Base-by-base conservation (phyloP, 2,113 vertebrate genomes). In the Microtus montanus region DNA sequence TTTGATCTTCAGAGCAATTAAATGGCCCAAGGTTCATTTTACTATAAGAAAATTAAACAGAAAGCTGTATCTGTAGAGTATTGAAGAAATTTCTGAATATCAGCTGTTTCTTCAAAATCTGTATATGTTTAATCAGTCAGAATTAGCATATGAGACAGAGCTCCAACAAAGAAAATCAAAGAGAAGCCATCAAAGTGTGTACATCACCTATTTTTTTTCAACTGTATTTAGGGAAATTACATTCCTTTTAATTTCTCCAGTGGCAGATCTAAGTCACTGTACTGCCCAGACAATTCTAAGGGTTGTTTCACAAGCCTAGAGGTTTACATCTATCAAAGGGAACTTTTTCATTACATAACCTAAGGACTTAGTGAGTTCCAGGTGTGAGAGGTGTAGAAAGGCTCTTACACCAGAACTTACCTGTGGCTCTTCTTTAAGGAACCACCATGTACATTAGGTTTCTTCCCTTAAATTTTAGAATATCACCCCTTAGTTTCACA, bases 81-180 rank as follows among this genome's bases (percentile, higher is more conserved):
- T n/a, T 90, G 30, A 64, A 80, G 11, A 77, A 77, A 63, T 87
- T 54, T 41, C 58, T 92, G 26, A 86, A 58, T 70, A 66, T 52
- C 68, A 70, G 1, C 63, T 84, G 91, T 94, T 87, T 9, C 35
- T 79, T 88, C 13, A 86, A 82, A 2, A 93, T 26, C 33, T 20
- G 7, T 71, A 2, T 74, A 88, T 24, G 8, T 66, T 71, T 90
- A 74, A 95, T 92, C 22, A 89, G 5, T 70, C 68, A 78, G 7
- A 79, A 49, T 86, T 87, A 91, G 61, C n/a, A 47, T 64, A 44
- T 52, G 70, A 92, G 38, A 85, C 14, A 89, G 38, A 90, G 11
- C 83, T n/a, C n/a, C 68, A 54, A 17, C 14, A 20, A 88, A 47
- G 15, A 93, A 74, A 66, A 85, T 87, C n/a, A 84, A 95, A 93